These are phyloP conservation scores for Microtus montanus DNA, from an alignment of 2,113 vertebrate species.

Conservation along the genomic window DNA sequence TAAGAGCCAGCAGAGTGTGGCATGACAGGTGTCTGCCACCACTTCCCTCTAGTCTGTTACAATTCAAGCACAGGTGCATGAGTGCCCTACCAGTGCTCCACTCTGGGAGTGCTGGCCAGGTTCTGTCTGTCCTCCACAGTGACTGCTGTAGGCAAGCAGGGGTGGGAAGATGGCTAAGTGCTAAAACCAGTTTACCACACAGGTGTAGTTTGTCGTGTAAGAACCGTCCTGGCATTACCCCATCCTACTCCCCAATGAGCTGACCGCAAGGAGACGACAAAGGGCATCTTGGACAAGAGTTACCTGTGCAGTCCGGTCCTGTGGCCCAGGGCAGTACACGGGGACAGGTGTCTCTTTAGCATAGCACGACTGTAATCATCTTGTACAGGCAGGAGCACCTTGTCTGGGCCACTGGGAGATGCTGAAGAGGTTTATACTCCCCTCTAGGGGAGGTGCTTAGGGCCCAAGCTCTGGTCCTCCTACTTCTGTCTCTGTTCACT, in stretches of 20 bases:
- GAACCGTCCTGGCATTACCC: slow-evolving; percentile 75
- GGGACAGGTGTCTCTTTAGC: background rate
- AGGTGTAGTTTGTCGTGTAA: slow-evolving; percentile 77
- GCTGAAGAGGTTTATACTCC: accelerated
- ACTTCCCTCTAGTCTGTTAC: background rate
- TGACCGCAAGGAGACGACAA: slow-evolving; percentile 37
- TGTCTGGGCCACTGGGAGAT: background rate
- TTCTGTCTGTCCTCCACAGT: slow-evolving; percentile 62
- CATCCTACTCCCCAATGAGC: slow-evolving; percentile 70
- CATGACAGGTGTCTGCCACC: background rate
- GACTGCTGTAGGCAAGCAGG: slow-evolving; percentile 74
- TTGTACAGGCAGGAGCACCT: background rate
- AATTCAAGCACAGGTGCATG: accelerated
- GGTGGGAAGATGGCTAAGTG: slow-evolving; percentile 76
- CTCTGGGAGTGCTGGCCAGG: background rate
- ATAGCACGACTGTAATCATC: background rate
- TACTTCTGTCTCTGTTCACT: no score
- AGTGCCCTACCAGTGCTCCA: accelerated
- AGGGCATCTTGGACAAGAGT: slow-evolving; percentile 28
- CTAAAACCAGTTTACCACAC: slow-evolving; percentile 82
- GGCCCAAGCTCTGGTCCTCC: background rate
- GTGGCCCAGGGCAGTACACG: background rate
- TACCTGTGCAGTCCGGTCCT: background rate
- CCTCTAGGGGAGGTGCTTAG: background rate
- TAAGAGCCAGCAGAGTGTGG: no score